phyloP scores from a whole-genome alignment of 2,797 vertebrate species.

The Phalloptychus januarius region DNA sequence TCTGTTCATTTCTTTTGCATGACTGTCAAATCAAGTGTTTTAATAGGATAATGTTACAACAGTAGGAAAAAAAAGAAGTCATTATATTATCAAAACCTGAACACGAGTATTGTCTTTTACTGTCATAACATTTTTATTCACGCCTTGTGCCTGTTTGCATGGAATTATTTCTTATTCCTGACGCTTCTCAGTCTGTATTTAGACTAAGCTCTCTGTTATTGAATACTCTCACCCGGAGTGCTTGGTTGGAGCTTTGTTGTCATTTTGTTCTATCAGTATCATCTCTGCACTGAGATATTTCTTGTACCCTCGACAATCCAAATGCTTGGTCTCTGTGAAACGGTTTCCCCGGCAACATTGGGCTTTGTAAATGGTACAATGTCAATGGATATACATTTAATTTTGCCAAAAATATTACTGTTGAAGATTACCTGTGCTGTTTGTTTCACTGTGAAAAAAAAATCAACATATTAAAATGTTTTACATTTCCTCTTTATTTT shows the following conservation, averaged over 20 bases:
- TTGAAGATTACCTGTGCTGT: slow-evolving; percentile 62
- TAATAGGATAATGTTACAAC: slow-evolving; percentile 38
- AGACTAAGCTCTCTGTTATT: slow-evolving; percentile 36
- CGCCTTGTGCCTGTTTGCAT: slow-evolving; percentile 75
- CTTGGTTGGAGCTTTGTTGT: slow-evolving; percentile 37
- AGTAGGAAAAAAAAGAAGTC: slow-evolving; percentile 29
- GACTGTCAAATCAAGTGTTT: slow-evolving; percentile 62
- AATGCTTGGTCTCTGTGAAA: slow-evolving; percentile 48
- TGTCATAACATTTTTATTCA: slow-evolving; percentile 61
- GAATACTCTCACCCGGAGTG: slow-evolving; percentile 43
- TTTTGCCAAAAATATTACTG: slow-evolving; percentile 66
- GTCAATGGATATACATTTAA: slow-evolving; percentile 62
- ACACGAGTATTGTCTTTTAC: slow-evolving; percentile 60
- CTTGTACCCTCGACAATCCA: slow-evolving; percentile 62
- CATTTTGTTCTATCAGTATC: slow-evolving; percentile 49
- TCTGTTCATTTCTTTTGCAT: slow-evolving; percentile 62
- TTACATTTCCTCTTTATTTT: slow-evolving; percentile 62
- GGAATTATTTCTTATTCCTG: slow-evolving; percentile 39
- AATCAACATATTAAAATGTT: slow-evolving; percentile 73
- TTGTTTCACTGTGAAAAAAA: slow-evolving; percentile 76
- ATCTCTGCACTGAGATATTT: slow-evolving; percentile 49
- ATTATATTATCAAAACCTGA: slow-evolving; percentile 38
- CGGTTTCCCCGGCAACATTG: slow-evolving; percentile 38
- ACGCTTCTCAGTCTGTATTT: slow-evolving; percentile 45
- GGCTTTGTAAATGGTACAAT: slow-evolving; percentile 57